phyloP scores from a whole-genome alignment of 2,888 invertebrate species.

The Standfussiana lucernea region DNA sequence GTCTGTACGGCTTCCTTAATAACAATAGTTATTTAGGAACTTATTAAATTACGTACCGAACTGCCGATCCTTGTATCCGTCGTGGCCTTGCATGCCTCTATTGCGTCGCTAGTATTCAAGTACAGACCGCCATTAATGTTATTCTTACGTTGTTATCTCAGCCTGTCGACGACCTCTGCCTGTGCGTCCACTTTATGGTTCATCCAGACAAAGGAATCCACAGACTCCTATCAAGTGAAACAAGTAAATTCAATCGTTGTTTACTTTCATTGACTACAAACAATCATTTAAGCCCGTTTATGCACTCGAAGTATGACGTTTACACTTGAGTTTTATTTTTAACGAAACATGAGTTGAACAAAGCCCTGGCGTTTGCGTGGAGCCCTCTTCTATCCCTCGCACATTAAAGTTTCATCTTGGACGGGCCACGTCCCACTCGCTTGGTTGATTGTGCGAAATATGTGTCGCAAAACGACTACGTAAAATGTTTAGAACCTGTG shows the following conservation, averaged over 20 bases:
- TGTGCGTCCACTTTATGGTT: slow-evolving; percentile 50
- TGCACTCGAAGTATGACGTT: slow-evolving; percentile 46
- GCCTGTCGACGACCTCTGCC: slow-evolving; percentile 65
- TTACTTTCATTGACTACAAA: slow-evolving; percentile 49
- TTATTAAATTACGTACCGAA: slow-evolving; percentile 59
- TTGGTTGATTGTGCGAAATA: slow-evolving; percentile 56
- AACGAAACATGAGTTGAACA: slow-evolving; percentile 67
- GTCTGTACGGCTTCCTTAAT: slow-evolving; percentile 49
- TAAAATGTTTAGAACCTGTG: slow-evolving; percentile 26
- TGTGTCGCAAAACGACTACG: slow-evolving; percentile 38
- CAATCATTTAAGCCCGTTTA: slow-evolving; percentile 18
- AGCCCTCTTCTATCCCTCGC: slow-evolving; percentile 73
- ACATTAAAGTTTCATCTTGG: slow-evolving; percentile 77
- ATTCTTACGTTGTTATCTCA: slow-evolving; percentile 66
- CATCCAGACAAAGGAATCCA: slow-evolving; percentile 60
- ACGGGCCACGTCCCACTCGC: slow-evolving; percentile 56
- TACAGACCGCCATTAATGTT: slow-evolving; percentile 62
- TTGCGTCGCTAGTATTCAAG: slow-evolving; percentile 64
- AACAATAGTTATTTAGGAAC: slow-evolving; percentile 65
- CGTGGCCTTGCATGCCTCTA: slow-evolving; percentile 64
- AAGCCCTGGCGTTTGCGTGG: slow-evolving; percentile 69
- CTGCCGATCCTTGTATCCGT: slow-evolving; percentile 57
- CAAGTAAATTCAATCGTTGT: slow-evolving; percentile 53
- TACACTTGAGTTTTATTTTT: slow-evolving; percentile 71
- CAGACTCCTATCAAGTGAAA: slow-evolving; percentile 43